Conservation (phyloP, 2,797 vertebrate genomes). For the Ctenochaetus hawaiiensis region DNA sequence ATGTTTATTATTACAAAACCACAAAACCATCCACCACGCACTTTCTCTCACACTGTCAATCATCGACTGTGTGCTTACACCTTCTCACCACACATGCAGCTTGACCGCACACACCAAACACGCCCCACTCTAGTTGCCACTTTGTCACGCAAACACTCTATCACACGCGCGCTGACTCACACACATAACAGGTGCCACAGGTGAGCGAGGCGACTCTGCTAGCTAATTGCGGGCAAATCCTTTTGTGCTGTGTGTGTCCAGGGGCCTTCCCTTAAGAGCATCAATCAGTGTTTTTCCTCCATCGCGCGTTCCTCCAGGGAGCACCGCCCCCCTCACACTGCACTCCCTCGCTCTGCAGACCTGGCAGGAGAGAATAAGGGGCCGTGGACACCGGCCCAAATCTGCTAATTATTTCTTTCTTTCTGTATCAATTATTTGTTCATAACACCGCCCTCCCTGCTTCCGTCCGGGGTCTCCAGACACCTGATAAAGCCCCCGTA, state of each 20-base stretch:
- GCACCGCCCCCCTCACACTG: constrained; percentile 39
- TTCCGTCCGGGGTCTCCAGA: constrained; percentile 81
- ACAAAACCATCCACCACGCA: constrained; percentile 31
- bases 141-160: constrained; percentile 49
- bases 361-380: constrained; percentile 77
- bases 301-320: constrained; percentile 76
- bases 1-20: constrained; percentile 38
- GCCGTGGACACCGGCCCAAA: constrained; percentile 81
- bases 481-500: constrained; percentile 81
- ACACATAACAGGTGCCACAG: constrained; percentile 82
- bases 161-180: constrained; percentile 45
- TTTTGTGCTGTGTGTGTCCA: constrained; percentile 82
- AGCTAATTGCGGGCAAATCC: constrained; percentile 85
- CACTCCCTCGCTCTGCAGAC: constrained; percentile 67
- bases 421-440: constrained; percentile 86
- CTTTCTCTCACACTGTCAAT: constrained; percentile 30
- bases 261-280: constrained; percentile 84
- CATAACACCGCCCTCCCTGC: constrained; percentile 77
- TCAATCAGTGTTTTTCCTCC: constrained; percentile 83
- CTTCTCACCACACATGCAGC: constrained; percentile 48
- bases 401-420: constrained; percentile 89
- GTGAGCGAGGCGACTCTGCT: constrained; percentile 76
- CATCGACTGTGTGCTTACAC: constrained; percentile 37
- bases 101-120: constrained; percentile 27
- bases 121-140: constrained; percentile 24